Conservation (phyloP, 2,113 vertebrate genomes). For the Albula glossodonta region DNA sequence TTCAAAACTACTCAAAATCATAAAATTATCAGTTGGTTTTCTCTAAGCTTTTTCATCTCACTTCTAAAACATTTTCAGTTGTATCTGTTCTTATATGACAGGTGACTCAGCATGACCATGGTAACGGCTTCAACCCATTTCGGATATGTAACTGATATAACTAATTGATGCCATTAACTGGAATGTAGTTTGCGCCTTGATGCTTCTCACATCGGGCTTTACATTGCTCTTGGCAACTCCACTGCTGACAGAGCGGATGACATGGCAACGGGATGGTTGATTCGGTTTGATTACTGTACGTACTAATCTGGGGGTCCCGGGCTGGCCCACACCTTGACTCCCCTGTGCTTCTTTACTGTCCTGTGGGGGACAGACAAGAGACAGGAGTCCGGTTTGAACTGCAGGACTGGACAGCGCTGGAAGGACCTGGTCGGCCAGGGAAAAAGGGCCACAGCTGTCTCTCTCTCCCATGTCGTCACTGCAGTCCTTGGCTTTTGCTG, state of each 20-base stretch:
- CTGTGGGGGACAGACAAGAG: conserved; percentile 28
- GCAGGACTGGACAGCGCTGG: not conserved
- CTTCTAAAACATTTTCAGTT: not conserved
- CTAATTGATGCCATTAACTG: conserved; percentile 19
- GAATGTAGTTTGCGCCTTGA: conserved; percentile 6
- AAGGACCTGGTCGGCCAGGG: not conserved
- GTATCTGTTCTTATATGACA: not conserved
- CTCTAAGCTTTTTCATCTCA: not conserved
- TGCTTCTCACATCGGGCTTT: not conserved
- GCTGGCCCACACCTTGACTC: conserved; percentile 14
- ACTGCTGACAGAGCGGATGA: conserved; percentile 19
- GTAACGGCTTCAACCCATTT: not conserved
- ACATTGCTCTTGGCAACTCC: not conserved
- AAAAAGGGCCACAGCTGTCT: not conserved
- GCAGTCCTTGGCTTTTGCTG: not conserved
- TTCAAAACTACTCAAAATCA: no score
- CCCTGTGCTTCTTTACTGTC: conserved; percentile 25
- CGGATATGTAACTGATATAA: not conserved
- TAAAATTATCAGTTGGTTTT: not conserved
- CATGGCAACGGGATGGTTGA: conserved; percentile 20
- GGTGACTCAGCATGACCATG: not conserved
- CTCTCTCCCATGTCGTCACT: not conserved
- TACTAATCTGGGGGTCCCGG: conserved; percentile 31
- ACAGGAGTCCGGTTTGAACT: conserved; percentile 16
- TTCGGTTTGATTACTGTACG: conserved; percentile 20